Base-by-base conservation (phyloP, 2,113 vertebrate genomes). In the Callochromis pleurospilus region DNA sequence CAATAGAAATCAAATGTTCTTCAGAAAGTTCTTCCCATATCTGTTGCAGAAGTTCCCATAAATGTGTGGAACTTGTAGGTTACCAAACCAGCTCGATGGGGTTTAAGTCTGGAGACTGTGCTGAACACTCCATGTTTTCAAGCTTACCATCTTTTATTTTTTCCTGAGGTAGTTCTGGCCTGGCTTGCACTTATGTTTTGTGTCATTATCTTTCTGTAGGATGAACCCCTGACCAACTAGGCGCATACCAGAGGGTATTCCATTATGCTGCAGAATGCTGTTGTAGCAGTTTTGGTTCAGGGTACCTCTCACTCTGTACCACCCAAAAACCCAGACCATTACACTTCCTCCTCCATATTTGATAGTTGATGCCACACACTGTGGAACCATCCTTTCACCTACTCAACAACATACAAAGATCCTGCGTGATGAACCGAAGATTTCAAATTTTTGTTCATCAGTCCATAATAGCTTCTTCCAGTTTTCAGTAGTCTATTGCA, bases 391-490 rank as follows among this genome's bases (percentile, higher is more conserved):
- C 51, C 19, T 53, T 53, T 53, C 19, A 10, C 51, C 51, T 21
- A 53, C 2, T 53, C 19, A 10, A 53, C 51, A 3, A 0, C 51
- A 6, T 0, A 53, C 9, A 53, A 26, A 26, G 26, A 26, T 26
- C 26, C 26, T 26, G 26, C 26, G 26, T 26, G 26, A 26, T 26
- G 26, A 26, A 26, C 26, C 26, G 26, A 26, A 26, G 26, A 26
- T 26, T 26, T 24, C 24, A 24, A 24, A 24, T 24, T 24, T 24
- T 24, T 24, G 24, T 26, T 26, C 24, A 26, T 26, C 24, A 26
- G 24, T 26, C 24, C 24, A 26, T 26, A 26, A 26, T 26, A 26
- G 24, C 24, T 26, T 26, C 1, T 26, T 26, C 24, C 24, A 26
- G 24, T 26, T 26, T 26, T 26, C 24, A 26, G 24, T 26, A 26